Percentiles rank a stretch among this genome's conserved stretches.
phyloP scores from a whole-genome alignment of 2,888 invertebrate species.

The Furcula furcula region DNA sequence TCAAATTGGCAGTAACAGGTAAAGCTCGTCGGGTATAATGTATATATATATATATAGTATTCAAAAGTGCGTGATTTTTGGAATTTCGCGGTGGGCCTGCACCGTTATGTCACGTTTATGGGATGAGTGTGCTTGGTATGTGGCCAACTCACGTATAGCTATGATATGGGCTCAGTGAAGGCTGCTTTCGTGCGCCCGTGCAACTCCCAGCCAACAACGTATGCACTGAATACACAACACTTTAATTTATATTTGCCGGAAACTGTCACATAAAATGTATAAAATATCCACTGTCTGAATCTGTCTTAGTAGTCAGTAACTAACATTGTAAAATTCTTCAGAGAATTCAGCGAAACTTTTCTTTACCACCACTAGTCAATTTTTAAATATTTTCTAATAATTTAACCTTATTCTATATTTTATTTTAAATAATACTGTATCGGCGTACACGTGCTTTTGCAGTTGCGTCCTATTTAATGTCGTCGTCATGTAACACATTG shows the following conservation, averaged over 20 bases:
- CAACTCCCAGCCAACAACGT: conserved; percentile 12
- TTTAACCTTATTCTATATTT: not conserved
- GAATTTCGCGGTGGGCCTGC: conserved; percentile 21
- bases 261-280: conserved; percentile 1
- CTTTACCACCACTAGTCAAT: not conserved
- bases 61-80: too few relatives aligned
- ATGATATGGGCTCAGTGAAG: conserved; percentile 41
- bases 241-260: not conserved
- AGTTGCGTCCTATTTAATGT: conserved; percentile 29
- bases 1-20: too few relatives aligned
- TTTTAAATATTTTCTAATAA: not conserved
- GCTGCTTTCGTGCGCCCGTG: conserved; percentile 12
- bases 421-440: not conserved
- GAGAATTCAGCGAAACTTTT: too few relatives aligned
- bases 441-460: conserved; percentile 24
- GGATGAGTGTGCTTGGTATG: conserved; percentile 54
- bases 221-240: conserved; percentile 1
- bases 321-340: not conserved
- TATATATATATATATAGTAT: too few relatives aligned
- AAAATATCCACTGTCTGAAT: not conserved
- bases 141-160: conserved; percentile 62
- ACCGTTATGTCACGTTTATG: conserved; percentile 33
- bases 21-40: too few relatives aligned
- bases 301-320: not conserved
- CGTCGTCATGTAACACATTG: conserved; percentile 25